Base-by-base conservation (phyloP, 2,888 invertebrate genomes). In the Zygogramma bicolorata region DNA sequence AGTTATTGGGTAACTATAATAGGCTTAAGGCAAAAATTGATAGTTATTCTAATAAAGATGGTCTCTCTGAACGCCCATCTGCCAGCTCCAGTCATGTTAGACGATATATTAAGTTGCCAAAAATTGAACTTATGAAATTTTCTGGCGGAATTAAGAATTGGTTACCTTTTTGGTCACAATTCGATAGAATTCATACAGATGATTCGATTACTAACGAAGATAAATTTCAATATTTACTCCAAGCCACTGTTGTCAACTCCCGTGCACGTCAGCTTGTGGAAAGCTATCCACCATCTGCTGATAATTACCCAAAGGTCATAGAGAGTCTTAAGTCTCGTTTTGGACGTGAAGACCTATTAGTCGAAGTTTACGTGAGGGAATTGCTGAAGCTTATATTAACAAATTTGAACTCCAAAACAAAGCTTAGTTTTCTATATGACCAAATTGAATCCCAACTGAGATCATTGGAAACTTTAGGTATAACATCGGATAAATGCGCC, bases 101-200 rank as follows among this genome's bases (percentile, higher is more conserved):
- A 15, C 18, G 58, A n/a, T 57, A 58, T 29, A 15, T 66, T 27
- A 58, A 38, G 53, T 34, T 66, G 13, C 66, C 66, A 1, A 49
- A 15, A 8, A 53, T 66, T 8, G 58, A 67, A 67, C 42, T 67
- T 5, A 27, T 10, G 4, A 60, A 68, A 31, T 68, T 61, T 62
- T 46, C 38, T 15, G 62, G 62, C 15, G 62, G 53, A 3, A 34
- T 49, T 0, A 29, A 38, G 29, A 31, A 61, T 34, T 61, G 68
- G n/a, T 7, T 68, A 15, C n/a, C 29, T 4, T 68, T 68, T 61
- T 61, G 68, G 61, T 20, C 42, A 22, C 68, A 46, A 27, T 68
- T 68, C 27, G 46, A 25, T 3, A 29, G 40, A 3, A 68, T 68
- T 27, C 68, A 68, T 27, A 60, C 59, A 13, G 68, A 68, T 60